Conservation (phyloP, 1,140 invertebrate genomes). For the Hypsibius dujardini region DNA sequence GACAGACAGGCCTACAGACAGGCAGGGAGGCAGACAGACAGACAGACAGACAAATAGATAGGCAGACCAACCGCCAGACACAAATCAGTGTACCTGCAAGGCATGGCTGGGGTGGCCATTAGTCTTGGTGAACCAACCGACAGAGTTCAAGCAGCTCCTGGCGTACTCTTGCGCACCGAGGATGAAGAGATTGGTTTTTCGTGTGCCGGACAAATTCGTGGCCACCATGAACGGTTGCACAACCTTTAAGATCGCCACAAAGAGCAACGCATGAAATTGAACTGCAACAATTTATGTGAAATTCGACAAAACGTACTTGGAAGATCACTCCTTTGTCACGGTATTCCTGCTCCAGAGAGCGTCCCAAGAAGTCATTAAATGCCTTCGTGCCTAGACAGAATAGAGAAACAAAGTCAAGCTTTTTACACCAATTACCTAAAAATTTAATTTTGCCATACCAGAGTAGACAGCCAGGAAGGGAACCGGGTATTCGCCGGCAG, state of each 20-base stretch:
- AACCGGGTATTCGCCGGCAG: slow-evolving; percentile 53
- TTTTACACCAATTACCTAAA: no score
- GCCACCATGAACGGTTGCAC: slow-evolving; percentile 70
- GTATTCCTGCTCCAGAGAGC: slow-evolving; percentile 60
- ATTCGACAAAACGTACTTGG: slow-evolving; percentile 28
- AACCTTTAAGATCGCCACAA: slow-evolving; percentile 45
- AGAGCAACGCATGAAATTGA: not conserved
- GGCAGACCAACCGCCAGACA: no score
- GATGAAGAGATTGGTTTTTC: slow-evolving; percentile 52
- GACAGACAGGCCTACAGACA: no score
- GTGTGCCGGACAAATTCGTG: slow-evolving; percentile 78
- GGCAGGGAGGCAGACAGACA: no score
- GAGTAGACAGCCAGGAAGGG: slow-evolving; percentile 71
- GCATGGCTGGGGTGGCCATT: not conserved
- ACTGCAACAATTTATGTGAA: slow-evolving; percentile 13
- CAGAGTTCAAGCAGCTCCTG: slow-evolving; percentile 49
- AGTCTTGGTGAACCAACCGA: not conserved
- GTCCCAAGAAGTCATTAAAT: slow-evolving; percentile 65
- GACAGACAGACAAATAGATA: no score
- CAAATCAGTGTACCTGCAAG: no score
- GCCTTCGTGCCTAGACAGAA: slow-evolving; percentile 31
- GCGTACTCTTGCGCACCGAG: slow-evolving; percentile 61
- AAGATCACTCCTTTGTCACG: slow-evolving; percentile 50
- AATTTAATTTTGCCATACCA: no score
- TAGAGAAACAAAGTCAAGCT: no score